These are phyloP conservation scores for Drosophila fuyamai DNA, from an alignment of 1,140 invertebrate genomes.

Conservation along the genomic window DNA sequence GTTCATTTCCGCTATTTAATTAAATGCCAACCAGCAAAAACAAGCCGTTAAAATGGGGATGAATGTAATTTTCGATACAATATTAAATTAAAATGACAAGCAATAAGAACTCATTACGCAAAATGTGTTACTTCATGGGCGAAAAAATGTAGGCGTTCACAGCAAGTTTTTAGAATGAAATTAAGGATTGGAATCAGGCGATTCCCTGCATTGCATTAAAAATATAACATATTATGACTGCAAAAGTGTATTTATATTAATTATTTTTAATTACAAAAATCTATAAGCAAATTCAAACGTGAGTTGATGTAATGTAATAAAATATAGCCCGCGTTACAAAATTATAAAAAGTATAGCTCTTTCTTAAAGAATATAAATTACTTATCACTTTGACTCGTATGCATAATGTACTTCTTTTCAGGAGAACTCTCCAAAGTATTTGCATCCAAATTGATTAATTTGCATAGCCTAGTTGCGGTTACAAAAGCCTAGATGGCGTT, in stretches of 20 bases:
- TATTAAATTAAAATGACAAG: constrained; percentile 68
- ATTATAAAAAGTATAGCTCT: no score
- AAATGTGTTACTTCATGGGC: constrained; percentile 27
- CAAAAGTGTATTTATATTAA: no score
- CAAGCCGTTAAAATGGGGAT: constrained; percentile 5
- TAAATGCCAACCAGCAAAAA: constrained; percentile 42
- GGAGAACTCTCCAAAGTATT: constrained; percentile 2
- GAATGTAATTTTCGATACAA: constrained; percentile 41
- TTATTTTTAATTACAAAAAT: no score
- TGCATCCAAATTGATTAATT: constrained; percentile 49
- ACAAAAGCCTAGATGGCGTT: constrained; percentile 18
- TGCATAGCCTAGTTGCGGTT: constrained; percentile 45
- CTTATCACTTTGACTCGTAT: neutral
- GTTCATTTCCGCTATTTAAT: constrained; percentile 75
- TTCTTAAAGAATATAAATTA: no score
- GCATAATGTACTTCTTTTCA: neutral
- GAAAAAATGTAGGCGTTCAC: neutral
- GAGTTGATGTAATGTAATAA: no score
- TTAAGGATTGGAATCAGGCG: no score
- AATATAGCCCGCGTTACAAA: no score
- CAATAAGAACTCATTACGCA: constrained; percentile 36
- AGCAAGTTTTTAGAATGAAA: neutral
- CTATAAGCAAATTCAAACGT: no score
- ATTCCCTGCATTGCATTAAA: neutral
- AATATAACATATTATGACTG: no score